A percentile compares a stretch with the other conserved stretches of the same genome.
phyloP scores from a whole-genome alignment of 2,888 invertebrate species.

The Eupithecia tripunctaria region DNA sequence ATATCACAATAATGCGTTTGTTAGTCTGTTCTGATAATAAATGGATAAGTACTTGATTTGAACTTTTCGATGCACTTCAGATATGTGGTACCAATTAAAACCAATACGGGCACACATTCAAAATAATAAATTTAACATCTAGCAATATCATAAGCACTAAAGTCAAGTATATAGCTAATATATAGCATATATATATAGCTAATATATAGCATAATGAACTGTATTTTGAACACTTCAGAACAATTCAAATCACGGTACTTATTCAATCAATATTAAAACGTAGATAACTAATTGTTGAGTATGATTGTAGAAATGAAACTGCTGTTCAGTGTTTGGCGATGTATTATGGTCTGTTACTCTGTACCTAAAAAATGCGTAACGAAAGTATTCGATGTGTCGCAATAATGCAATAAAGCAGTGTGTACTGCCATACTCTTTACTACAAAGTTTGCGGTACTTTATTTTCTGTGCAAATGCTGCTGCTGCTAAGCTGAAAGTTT shows the following conservation, averaged over 20 bases:
- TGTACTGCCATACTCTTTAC: too few species aligned
- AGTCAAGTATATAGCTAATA: neutral
- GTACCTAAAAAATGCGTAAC: neutral
- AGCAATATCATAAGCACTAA: neutral
- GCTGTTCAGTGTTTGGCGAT: conserved; percentile 71
- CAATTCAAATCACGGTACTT: conserved; percentile 41
- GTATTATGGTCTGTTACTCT: conserved; percentile 21
- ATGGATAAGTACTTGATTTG: conserved; percentile 42
- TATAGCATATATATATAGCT: neutral
- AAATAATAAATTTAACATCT: conserved; percentile 44
- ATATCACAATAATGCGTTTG: conserved; percentile 62
- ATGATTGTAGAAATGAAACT: conserved; percentile 49
- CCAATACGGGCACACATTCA: too few species aligned
- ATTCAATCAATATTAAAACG: conserved; percentile 49
- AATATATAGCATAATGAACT: neutral
- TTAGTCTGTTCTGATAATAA: conserved; percentile 72
- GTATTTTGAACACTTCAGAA: neutral
- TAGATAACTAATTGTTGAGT: conserved; percentile 77
- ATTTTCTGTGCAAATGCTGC: too few species aligned
- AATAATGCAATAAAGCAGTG: too few species aligned
- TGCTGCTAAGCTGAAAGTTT: too few species aligned
- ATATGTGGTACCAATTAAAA: neutral
- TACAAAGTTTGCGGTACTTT: too few species aligned
- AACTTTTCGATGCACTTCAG: neutral
- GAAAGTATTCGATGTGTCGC: neutral